Evolutionary conservation across 2,113 vertebrate species (phyloP).

Genomic region (Xiphophorus couchianus): DNA sequence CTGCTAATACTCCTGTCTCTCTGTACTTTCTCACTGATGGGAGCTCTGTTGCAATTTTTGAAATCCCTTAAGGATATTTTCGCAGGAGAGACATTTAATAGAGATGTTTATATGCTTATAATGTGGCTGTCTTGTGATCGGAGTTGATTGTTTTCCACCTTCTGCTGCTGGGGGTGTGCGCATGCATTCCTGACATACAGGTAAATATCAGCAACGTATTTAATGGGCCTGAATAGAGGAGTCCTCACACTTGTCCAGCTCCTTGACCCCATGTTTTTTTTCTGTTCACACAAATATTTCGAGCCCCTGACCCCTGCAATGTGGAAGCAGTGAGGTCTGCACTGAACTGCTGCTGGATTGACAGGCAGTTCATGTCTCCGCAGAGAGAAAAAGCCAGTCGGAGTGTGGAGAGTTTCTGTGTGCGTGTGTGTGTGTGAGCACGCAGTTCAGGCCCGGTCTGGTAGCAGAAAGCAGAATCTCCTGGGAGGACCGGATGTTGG

Average conservation of each 20-base stretch:
- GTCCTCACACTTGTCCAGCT: conserved; percentile 40
- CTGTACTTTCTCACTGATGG: conserved; percentile 61
- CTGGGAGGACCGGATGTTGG: conserved; percentile 62
- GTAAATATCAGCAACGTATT: conserved; percentile 67
- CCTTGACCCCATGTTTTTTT: conserved; percentile 50
- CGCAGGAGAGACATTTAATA: conserved; percentile 39
- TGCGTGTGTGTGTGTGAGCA: conserved; percentile 21
- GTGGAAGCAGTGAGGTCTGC: conserved; percentile 47
- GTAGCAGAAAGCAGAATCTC: conserved; percentile 64
- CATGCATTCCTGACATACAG: conserved; percentile 31
- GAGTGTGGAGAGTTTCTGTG: conserved; percentile 6
- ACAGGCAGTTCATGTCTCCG: conserved; percentile 64
- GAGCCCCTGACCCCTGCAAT: conserved; percentile 52
- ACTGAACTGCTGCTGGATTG: conserved; percentile 56
- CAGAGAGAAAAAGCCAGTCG: conserved; percentile 39
- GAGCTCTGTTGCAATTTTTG: conserved; percentile 41
- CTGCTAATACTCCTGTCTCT: conserved; percentile 15
- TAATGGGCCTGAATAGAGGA: conserved; percentile 56
- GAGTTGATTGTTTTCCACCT: conserved; percentile 18
- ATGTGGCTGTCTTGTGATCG: conserved; percentile 14
- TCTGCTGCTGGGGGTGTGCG: conserved; percentile 18
- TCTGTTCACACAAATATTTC: conserved; percentile 33
- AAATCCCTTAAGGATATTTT: conserved; percentile 35
- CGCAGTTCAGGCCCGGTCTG: conserved; percentile 40
- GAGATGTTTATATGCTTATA: conserved; percentile 42